phyloP scores from a whole-genome alignment of 1,140 invertebrate genomes.

The Acromyrmex heyeri region DNA sequence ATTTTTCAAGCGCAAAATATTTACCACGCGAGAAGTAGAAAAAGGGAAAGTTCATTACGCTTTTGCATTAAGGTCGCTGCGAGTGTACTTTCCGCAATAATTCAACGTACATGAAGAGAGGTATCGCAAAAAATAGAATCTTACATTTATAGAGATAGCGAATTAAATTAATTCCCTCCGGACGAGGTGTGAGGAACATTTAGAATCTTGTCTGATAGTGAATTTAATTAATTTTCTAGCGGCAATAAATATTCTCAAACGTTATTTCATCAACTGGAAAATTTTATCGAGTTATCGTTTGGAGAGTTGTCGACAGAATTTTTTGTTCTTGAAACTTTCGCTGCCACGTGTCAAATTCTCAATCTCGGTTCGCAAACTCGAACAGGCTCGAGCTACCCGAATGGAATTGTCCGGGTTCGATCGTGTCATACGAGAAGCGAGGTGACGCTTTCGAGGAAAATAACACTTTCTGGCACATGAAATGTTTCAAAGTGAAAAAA shows the following conservation, averaged over 20 bases:
- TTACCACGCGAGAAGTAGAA: neutral
- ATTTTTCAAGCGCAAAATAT: slow-evolving; percentile 18
- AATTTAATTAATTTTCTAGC: slow-evolving; percentile 12
- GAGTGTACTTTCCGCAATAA: neutral
- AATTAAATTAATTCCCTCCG: slow-evolving; percentile 23
- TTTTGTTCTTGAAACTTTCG: neutral
- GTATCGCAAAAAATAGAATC: neutral
- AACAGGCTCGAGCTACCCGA: neutral
- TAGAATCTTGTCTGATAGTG: neutral
- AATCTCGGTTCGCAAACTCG: neutral
- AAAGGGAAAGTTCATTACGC: slow-evolving; percentile 7
- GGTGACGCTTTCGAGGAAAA: neutral
- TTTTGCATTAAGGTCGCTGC: slow-evolving; percentile 3
- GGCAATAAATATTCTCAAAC: neutral
- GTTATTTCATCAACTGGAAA: neutral
- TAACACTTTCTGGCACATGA: neutral
- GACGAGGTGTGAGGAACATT: neutral
- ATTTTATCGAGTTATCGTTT: neutral
- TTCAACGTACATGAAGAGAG: slow-evolving; percentile 5
- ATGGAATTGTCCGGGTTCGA: neutral
- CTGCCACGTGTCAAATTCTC: neutral
- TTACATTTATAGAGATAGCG: neutral
- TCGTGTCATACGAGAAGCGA: neutral
- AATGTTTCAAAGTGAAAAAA: neutral
- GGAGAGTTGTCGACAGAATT: neutral